phyloP scores from a whole-genome alignment of 2,113 vertebrate genomes.

The Nycticorax nycticorax region DNA sequence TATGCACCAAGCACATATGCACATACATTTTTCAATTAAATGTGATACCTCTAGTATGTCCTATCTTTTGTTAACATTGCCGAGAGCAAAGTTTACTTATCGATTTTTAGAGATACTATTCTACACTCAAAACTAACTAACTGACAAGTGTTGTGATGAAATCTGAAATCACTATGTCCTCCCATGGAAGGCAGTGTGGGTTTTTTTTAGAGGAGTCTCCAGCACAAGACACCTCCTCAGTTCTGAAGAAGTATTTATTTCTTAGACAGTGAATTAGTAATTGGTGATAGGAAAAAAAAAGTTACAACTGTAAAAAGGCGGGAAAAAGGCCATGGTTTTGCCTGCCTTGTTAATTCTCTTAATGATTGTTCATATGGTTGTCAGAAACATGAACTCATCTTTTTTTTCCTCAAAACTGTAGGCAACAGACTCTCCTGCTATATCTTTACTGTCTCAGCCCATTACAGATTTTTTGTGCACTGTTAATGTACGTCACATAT shows the following conservation, averaged over 20 bases:
- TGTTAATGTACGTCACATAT: neutral
- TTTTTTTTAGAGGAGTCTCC: neutral
- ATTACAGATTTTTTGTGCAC: neutral
- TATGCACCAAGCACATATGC: too few relatives aligned
- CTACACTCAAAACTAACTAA: neutral
- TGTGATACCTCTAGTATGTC: neutral
- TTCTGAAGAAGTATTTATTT: neutral
- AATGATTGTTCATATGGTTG: neutral
- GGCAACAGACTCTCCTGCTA: neutral
- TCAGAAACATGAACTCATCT: neutral
- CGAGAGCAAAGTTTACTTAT: neutral
- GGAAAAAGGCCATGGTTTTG: neutral
- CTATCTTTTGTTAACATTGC: neutral
- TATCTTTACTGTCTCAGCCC: neutral
- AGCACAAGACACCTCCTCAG: neutral
- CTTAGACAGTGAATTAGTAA: neutral
- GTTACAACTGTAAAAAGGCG: neutral
- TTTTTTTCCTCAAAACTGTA: neutral
- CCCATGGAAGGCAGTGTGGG: fast-evolving
- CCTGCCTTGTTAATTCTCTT: neutral
- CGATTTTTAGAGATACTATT: neutral
- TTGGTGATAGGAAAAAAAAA: neutral
- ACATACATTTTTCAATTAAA: neutral
- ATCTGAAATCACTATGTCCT: neutral
- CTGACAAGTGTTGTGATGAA: neutral